Evolutionary conservation across 2,113 vertebrate genomes (phyloP).

Genomic region (Campylorhamphus procurvoides): DNA sequence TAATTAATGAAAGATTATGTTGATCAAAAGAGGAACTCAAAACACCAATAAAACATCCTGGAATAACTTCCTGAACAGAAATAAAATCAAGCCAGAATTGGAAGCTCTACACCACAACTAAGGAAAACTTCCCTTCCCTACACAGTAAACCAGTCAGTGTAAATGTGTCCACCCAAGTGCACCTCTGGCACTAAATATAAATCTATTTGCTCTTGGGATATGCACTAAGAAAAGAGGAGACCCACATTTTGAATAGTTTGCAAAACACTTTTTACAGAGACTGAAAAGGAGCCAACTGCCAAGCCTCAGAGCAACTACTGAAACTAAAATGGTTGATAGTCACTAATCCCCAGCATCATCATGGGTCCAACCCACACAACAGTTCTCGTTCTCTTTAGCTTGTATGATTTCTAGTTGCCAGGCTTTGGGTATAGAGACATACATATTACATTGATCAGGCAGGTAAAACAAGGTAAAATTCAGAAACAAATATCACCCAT

Average conservation of each 20-base stretch:
- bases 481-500: not conserved
- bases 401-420: not conserved
- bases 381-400: not conserved
- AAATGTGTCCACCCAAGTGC: not conserved
- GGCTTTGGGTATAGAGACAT: not conserved
- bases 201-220: not conserved
- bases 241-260: not conserved
- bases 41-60: slow-evolving; percentile 8
- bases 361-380: accelerated
- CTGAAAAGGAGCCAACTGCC: not conserved
- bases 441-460: not conserved
- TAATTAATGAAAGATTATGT: not conserved
- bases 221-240: not conserved
- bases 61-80: slow-evolving; percentile 11
- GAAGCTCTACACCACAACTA: not conserved
- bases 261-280: not conserved
- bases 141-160: not conserved
- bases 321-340: not conserved
- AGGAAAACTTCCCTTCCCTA: not conserved
- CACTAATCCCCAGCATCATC: not conserved
- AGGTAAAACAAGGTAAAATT: not conserved
- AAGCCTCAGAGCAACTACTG: not conserved
- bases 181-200: not conserved
- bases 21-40: slow-evolving; percentile 19
- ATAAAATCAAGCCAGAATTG: not conserved